Base-by-base conservation (phyloP, 2,888 invertebrate species). In the Cetonia aurata region DNA sequence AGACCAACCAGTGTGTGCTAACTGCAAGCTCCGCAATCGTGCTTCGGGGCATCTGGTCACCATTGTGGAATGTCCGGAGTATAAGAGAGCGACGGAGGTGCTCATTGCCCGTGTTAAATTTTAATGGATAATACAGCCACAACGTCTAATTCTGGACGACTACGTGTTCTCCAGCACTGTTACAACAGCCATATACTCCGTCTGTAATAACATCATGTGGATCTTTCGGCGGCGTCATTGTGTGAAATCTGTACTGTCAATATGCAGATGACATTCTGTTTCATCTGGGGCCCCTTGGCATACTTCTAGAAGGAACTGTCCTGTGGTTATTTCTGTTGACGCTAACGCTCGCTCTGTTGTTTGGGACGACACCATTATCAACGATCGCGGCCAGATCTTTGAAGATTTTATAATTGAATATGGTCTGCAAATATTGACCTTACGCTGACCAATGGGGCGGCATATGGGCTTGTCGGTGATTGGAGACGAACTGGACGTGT, bases 181-280 rank as follows among this genome's bases (percentile, higher is more conserved):
- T 55, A 13, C 55, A 55, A n/a, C 17, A 55, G 12, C 55, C 55
- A 6, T 55, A 55, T 17, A 55, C 9, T 25, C 1, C 4, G 25
- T 1, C 4, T 1, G 25, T 25, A 3, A 4, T 25, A 3, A 25
- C 3, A 4, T 4, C 4, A 25, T 4, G 4, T 25, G 25, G 4
- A 1, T 25, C 4, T 25, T 25, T 25, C 3, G 25, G 25, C 4
- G 4, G 3, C 25, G 1, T 25, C 3, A 25, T 25, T 25, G n/a
- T n/a, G n/a, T 1, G 1, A 3, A 25, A 25, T 4, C 25, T 25
- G 25, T 25, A 25, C 25, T 25, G 25, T 4, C 25, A 8, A 25
- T 25, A 55, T 3, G 0, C 33, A 0, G 12, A 19, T 6, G 9
- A 12, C 1, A 25, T 55, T n/a, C 9, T 19, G 13, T 3, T 17